A percentile compares a stretch with the other conserved stretches of the same genome.
These are phyloP conservation scores for Cryptus viduatorius DNA, from an alignment of 2,888 invertebrate genomes.

Conservation along the genomic window DNA sequence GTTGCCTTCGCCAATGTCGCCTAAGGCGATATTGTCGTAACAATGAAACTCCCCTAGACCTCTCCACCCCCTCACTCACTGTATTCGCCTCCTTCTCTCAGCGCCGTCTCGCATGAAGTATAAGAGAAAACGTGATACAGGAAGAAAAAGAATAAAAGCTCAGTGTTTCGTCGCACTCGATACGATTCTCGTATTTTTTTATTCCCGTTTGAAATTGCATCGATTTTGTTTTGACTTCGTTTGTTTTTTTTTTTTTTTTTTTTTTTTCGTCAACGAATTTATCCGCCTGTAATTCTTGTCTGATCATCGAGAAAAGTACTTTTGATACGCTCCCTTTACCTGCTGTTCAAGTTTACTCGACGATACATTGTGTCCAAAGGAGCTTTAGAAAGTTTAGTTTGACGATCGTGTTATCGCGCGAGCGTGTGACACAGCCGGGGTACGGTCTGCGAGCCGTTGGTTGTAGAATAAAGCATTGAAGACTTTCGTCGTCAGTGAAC, in stretches of 20 bases:
- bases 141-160: slow-evolving; percentile 40
- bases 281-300: background rate
- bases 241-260: background rate
- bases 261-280: background rate
- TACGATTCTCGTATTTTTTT: slow-evolving; percentile 12
- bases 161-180: slow-evolving; percentile 26
- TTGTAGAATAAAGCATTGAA: slow-evolving; percentile 41
- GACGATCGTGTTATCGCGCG: slow-evolving; percentile 28
- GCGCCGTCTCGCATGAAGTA: slow-evolving; percentile 45
- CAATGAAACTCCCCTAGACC: slow-evolving; percentile 77
- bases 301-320: slow-evolving; percentile 28
- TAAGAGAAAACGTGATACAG: slow-evolving; percentile 39
- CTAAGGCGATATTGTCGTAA: slow-evolving; percentile 83
- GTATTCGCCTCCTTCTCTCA: slow-evolving; percentile 39
- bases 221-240: background rate
- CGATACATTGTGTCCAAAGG: slow-evolving; percentile 2
- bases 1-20: slow-evolving; percentile 80
- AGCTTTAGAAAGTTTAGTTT: slow-evolving; percentile 29
- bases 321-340: background rate
- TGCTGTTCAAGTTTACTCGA: background rate
- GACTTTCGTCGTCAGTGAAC: slow-evolving; percentile 47
- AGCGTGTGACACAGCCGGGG: background rate
- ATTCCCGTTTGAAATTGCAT: background rate
- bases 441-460: background rate
- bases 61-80: slow-evolving; percentile 34